Evolutionary conservation across 2,797 vertebrate species (phyloP).

Genomic region (Bothrops alternatus): DNA sequence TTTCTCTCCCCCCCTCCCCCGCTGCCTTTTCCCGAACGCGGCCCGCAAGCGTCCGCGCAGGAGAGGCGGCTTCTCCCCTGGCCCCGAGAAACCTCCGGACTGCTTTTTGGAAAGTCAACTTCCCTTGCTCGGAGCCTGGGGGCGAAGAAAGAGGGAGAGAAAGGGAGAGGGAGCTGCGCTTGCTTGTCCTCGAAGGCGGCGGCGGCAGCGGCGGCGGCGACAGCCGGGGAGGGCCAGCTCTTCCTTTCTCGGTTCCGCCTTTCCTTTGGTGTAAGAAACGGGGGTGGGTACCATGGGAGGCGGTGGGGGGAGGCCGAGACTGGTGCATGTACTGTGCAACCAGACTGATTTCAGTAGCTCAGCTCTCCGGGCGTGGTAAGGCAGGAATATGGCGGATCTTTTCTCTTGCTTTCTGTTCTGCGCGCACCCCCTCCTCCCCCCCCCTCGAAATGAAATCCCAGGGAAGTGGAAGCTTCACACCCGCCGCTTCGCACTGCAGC

Average conservation of each 20-base stretch:
- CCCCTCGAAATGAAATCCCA: constrained; percentile 34
- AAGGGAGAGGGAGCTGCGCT: background rate
- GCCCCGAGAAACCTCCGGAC: background rate
- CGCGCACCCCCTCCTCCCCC: too few species aligned
- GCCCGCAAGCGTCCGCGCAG: background rate
- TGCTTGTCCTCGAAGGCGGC: background rate
- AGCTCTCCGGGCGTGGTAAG: constrained; percentile 82
- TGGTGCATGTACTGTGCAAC: background rate
- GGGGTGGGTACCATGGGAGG: background rate
- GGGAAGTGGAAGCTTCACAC: constrained; percentile 46
- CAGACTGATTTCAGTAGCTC: constrained; percentile 60
- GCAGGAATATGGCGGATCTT: constrained; percentile 86
- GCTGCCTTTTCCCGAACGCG: background rate
- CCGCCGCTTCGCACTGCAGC: background rate
- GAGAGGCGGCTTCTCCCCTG: background rate
- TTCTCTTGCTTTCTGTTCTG: constrained; percentile 70
- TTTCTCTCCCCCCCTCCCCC: background rate
- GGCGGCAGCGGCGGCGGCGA: background rate
- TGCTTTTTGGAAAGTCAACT: background rate
- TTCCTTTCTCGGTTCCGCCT: background rate
- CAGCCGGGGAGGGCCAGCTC: background rate
- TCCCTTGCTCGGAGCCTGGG: background rate
- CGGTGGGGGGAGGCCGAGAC: background rate
- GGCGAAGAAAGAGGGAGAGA: background rate
- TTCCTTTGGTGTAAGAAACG: background rate